A percentile compares a stretch with the other conserved stretches of the same genome.
Conservation (phyloP, 2,113 vertebrate genomes). For the Phyllostomus hastatus region DNA sequence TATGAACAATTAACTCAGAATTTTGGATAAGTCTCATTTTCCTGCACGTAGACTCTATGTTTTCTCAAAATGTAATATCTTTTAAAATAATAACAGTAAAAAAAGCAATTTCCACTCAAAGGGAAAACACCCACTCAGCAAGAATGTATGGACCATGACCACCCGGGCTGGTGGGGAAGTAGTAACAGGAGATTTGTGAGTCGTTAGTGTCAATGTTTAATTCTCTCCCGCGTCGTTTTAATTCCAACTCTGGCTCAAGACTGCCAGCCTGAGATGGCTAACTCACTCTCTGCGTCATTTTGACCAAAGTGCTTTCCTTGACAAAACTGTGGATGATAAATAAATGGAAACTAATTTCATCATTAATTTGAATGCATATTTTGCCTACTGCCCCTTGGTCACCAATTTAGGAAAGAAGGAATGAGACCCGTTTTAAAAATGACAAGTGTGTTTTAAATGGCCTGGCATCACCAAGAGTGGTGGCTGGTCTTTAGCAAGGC, state of each 20-base stretch:
- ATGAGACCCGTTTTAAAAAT: neutral
- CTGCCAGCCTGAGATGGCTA: neutral
- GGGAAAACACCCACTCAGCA: slow-evolving; percentile 41
- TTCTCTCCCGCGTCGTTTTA: neutral
- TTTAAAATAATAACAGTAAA: slow-evolving; percentile 8
- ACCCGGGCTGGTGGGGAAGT: neutral
- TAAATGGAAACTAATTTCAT: neutral
- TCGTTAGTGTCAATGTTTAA: neutral
- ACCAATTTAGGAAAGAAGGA: neutral
- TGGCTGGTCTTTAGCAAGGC: neutral
- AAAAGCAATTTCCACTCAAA: slow-evolving; percentile 28
- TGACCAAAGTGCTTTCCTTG: neutral
- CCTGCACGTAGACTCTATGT: neutral
- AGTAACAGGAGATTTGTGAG: neutral
- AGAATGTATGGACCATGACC: slow-evolving; percentile 7
- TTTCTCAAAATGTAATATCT: neutral
- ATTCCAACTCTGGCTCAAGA: neutral
- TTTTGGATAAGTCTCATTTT: neutral
- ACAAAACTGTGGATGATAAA: neutral
- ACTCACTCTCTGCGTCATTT: neutral
- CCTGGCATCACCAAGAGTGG: neutral
- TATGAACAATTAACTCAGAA: neutral
- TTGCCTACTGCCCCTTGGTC: neutral
- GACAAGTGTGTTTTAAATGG: neutral
- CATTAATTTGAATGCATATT: neutral